These are phyloP conservation scores for Griposia aprilina DNA, from an alignment of 2,888 invertebrate species.

Conservation along the genomic window DNA sequence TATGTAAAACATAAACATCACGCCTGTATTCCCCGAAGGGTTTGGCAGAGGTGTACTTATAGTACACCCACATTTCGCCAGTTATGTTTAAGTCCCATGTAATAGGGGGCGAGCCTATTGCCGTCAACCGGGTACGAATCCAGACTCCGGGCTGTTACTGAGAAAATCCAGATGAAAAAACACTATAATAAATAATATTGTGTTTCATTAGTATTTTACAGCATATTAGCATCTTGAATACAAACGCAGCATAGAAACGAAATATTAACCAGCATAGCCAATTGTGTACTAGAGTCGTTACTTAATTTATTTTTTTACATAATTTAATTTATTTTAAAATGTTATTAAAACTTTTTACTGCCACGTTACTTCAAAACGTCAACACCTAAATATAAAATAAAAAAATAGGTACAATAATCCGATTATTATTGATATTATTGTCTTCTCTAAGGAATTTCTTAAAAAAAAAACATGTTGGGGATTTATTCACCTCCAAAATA, in stretches of 20 bases:
- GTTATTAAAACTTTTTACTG: conserved; percentile 25
- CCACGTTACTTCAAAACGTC: conserved; percentile 25
- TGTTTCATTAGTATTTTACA: not conserved
- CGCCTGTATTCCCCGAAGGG: too few species aligned
- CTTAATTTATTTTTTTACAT: conserved; percentile 32
- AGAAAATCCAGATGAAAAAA: too few species aligned
- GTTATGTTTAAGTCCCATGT: too few species aligned
- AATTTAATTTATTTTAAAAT: conserved; percentile 36
- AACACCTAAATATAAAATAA: not conserved
- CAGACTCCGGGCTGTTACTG: too few species aligned
- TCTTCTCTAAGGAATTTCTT: not conserved
- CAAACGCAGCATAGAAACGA: conserved; percentile 1
- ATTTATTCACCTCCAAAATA: not conserved
- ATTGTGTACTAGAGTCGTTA: conserved; percentile 16
- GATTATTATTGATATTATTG: not conserved
- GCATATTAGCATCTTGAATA: not conserved
- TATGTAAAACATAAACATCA: too few species aligned
- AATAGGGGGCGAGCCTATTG: too few species aligned
- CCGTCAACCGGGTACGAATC: too few species aligned
- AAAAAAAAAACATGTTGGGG: not conserved
- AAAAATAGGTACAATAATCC: not conserved
- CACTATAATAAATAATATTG: too few species aligned
- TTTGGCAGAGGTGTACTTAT: too few species aligned
- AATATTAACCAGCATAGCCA: not conserved
- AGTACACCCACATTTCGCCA: too few species aligned